phyloP scores from a whole-genome alignment of 2,113 vertebrate genomes.

The Nestor notabilis region DNA sequence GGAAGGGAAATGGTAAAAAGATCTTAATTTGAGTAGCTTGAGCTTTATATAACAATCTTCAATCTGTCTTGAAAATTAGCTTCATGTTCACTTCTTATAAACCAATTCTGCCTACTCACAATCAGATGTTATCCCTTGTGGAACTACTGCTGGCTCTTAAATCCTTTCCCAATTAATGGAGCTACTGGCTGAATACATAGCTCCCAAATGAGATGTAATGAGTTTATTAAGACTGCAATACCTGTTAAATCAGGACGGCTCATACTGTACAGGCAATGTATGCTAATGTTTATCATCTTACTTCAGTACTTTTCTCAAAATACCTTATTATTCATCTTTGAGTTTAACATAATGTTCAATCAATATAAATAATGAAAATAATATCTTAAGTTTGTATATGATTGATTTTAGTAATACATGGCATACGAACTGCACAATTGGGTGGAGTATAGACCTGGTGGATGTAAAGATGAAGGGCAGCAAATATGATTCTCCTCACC shows the following conservation, averaged over 20 bases:
- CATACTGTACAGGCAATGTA: not conserved
- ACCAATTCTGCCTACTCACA: not conserved
- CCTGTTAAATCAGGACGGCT: not conserved
- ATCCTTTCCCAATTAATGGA: not conserved
- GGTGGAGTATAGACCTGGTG: not conserved
- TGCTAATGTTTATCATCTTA: not conserved
- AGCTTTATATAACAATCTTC: not conserved
- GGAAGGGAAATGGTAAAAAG: not conserved
- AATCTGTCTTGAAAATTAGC: not conserved
- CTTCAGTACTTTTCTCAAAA: not conserved
- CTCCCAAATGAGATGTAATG: not conserved
- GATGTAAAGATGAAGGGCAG: not conserved
- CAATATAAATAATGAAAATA: not conserved
- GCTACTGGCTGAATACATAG: not conserved
- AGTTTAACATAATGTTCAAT: not conserved
- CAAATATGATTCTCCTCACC: not conserved
- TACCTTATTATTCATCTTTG: not conserved
- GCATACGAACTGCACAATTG: not conserved
- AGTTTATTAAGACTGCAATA: not conserved
- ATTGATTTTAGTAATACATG: not conserved
- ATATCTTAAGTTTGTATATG: not conserved
- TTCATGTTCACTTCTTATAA: not conserved
- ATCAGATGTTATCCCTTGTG: not conserved
- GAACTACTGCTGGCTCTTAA: not conserved
- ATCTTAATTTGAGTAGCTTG: not conserved